A percentile compares a stretch with the other conserved stretches of the same genome.
These are phyloP conservation scores for Slavum lentiscoides DNA, from an alignment of 2,888 invertebrate species.

Conservation along the genomic window DNA sequence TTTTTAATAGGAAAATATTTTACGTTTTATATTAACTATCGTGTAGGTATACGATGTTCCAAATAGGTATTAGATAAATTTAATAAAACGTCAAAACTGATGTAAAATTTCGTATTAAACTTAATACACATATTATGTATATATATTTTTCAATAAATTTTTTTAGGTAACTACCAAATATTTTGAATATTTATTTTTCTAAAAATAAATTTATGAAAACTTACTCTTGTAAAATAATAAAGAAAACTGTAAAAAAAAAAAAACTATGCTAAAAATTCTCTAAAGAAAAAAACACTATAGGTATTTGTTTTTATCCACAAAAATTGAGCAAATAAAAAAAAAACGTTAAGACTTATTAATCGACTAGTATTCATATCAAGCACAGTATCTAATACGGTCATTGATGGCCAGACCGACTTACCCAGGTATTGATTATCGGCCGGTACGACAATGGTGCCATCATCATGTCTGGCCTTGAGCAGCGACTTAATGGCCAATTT, in stretches of 20 bases:
- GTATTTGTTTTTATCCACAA: too few species aligned
- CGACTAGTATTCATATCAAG: too few species aligned
- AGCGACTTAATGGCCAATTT: conserved; percentile 75
- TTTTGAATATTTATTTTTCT: too few species aligned
- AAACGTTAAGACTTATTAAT: too few species aligned
- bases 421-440: conserved; percentile 31
- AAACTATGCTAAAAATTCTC: too few species aligned
- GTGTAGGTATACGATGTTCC: not conserved
- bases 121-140: not conserved
- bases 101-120: not conserved
- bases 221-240: too few species aligned
- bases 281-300: too few species aligned
- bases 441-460: conserved; percentile 23
- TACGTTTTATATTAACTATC: not conserved
- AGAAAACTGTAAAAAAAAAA: too few species aligned
- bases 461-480: conserved; percentile 58
- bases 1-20: not conserved
- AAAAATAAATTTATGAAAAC: too few species aligned
- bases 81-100: not conserved
- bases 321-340: too few species aligned
- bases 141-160: not conserved
- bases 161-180: too few species aligned
- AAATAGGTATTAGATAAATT: not conserved
- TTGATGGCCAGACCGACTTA: not conserved
- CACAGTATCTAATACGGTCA: too few species aligned